A percentile compares a stretch with the other conserved stretches of the same genome.
Conservation (phyloP, 2,797 vertebrate genomes). For the Protosalanx chinensis region DNA sequence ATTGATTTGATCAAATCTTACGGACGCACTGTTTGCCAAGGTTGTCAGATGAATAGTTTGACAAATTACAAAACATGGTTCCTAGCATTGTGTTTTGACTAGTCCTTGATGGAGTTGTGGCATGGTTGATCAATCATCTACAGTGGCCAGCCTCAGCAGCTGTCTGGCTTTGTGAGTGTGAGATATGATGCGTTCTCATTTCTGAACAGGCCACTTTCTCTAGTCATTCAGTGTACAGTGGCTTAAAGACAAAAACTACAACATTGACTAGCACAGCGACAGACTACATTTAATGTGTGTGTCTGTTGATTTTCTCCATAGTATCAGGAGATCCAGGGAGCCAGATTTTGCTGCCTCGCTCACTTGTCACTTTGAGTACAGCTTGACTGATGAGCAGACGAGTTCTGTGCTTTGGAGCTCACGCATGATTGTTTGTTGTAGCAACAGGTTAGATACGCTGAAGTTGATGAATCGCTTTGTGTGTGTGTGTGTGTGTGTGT, state of each 20-base stretch:
- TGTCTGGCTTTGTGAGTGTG: conserved; percentile 56
- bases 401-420: conserved; percentile 27
- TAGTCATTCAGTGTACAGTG: background rate
- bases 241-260: background rate
- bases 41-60: conserved; percentile 5
- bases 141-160: conserved; percentile 45
- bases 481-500: conserved; percentile 4
- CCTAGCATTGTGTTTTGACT: conserved; percentile 34
- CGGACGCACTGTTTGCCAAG: conserved; percentile 5
- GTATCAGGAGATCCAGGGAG: conserved; percentile 1
- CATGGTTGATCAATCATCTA: conserved; percentile 43
- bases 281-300: background rate
- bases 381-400: conserved; percentile 25
- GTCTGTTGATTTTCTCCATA: background rate
- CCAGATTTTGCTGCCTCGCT: conserved; percentile 3
- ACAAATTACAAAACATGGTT: conserved; percentile 25
- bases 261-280: background rate
- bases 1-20: background rate
- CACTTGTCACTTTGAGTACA: conserved; percentile 20
- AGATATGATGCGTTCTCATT: conserved; percentile 43
- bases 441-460: conserved; percentile 31
- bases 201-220: conserved; percentile 12
- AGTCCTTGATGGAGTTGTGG: conserved; percentile 36
- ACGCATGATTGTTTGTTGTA: conserved; percentile 35
- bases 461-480: conserved; percentile 38